Conservation (phyloP, 23 tunicate species). For the Trididemnum miniatum region DNA sequence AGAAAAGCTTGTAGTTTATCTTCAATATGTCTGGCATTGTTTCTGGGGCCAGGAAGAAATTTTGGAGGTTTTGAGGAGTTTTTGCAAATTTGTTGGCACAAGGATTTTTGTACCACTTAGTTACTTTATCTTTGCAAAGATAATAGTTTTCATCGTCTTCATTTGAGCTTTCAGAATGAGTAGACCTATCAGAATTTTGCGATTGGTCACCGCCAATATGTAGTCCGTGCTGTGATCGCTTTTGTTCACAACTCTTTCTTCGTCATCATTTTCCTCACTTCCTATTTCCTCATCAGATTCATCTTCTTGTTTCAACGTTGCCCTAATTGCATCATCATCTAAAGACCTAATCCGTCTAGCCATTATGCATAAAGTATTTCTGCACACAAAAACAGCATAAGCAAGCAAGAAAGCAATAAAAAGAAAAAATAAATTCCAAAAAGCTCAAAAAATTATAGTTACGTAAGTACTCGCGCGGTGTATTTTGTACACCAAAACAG, state of each 20-base stretch:
- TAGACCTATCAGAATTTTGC: slow-evolving; percentile 10
- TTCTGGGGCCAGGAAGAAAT: slow-evolving; percentile 9
- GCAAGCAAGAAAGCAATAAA: too few species aligned
- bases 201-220: neutral
- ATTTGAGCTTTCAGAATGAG: slow-evolving; percentile 16
- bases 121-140: slow-evolving; percentile 19
- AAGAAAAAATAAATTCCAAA: too few species aligned
- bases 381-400: neutral
- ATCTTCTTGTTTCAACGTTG: slow-evolving; percentile 1
- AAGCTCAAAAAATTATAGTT: too few species aligned
- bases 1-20: slow-evolving; percentile 16
- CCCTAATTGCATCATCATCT: slow-evolving; percentile 21
- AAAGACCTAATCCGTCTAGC: slow-evolving; percentile 13
- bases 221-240: slow-evolving; percentile 16
- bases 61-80: slow-evolving; percentile 3
- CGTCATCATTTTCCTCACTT: slow-evolving; percentile 25
- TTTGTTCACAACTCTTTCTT: slow-evolving; percentile 17
- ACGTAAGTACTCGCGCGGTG: too few species aligned
- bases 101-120: slow-evolving; percentile 25
- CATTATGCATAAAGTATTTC: neutral
- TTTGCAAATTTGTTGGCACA: slow-evolving; percentile 18
- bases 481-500: too few species aligned
- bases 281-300: slow-evolving; percentile 29
- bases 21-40: slow-evolving; percentile 18
- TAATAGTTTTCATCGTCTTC: slow-evolving; percentile 10